These are phyloP conservation scores for Melinaea marsaeus DNA, from an alignment of 2,888 invertebrate genomes.

Conservation along the genomic window DNA sequence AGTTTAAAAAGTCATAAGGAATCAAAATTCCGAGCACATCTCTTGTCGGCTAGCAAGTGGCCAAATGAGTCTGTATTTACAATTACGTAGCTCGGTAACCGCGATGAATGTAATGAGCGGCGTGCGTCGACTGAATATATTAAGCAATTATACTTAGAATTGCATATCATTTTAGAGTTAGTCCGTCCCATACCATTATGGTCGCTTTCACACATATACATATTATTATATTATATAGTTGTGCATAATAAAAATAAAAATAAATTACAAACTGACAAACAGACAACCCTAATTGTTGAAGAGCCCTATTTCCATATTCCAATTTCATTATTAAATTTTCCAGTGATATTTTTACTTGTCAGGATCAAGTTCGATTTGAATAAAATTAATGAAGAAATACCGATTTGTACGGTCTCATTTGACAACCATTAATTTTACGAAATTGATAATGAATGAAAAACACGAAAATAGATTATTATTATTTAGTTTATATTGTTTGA, in stretches of 20 bases:
- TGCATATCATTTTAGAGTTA: conserved; percentile 17
- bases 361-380: background rate
- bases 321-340: background rate
- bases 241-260: too few species aligned
- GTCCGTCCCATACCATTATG: conserved; percentile 6
- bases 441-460: background rate
- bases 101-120: conserved; percentile 49
- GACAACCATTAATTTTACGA: background rate
- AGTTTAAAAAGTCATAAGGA: conserved; percentile 40
- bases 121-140: conserved; percentile 15
- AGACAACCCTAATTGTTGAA: background rate
- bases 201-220: background rate
- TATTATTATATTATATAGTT: too few species aligned
- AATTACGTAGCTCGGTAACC: conserved; percentile 44
- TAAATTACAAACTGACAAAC: too few species aligned
- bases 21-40: conserved; percentile 54
- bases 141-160: conserved; percentile 16
- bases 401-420: background rate
- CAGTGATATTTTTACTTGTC: background rate
- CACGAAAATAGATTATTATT: background rate
- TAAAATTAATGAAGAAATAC: background rate
- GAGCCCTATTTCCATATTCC: background rate
- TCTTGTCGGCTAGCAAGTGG: conserved; percentile 45
- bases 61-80: conserved; percentile 62
- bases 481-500: background rate